phyloP scores from a whole-genome alignment of 2,888 invertebrate genomes.

The Apamea monoglypha region DNA sequence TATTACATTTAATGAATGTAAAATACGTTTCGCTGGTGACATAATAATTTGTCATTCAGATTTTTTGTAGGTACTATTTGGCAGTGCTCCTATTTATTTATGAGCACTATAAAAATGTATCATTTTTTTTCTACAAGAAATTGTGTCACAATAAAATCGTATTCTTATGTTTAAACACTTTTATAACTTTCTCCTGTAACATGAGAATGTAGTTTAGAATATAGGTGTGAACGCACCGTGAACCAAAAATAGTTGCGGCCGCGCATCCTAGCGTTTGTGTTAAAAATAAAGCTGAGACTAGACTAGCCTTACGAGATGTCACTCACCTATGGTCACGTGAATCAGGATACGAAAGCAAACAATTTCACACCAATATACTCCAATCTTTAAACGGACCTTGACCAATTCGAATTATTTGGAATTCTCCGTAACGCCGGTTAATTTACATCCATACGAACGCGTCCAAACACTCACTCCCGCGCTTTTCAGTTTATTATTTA shows the following conservation, averaged over 20 bases:
- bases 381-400: conserved; percentile 80
- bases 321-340: conserved; percentile 84
- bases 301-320: conserved; percentile 79
- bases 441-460: conserved; percentile 78
- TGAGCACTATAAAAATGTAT: background rate
- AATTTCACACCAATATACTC: conserved; percentile 78
- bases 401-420: conserved; percentile 80
- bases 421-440: conserved; percentile 79
- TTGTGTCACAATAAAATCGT: conserved; percentile 5
- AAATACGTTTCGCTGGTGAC: conserved; percentile 14
- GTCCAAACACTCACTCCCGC: conserved; percentile 77
- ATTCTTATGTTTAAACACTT: conserved; percentile 10
- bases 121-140: background rate
- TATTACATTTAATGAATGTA: conserved; percentile 43
- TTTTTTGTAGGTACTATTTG: conserved; percentile 42
- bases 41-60: conserved; percentile 11
- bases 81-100: conserved; percentile 41
- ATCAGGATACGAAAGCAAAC: conserved; percentile 75
- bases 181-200: conserved; percentile 78
- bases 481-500: conserved; percentile 69
- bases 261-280: conserved; percentile 82
- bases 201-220: conserved; percentile 83
- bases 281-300: conserved; percentile 85
- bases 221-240: conserved; percentile 82
- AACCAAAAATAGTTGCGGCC: conserved; percentile 85